Evolutionary conservation across 2,113 vertebrate genomes (phyloP).

Genomic region (Scortum barcoo): DNA sequence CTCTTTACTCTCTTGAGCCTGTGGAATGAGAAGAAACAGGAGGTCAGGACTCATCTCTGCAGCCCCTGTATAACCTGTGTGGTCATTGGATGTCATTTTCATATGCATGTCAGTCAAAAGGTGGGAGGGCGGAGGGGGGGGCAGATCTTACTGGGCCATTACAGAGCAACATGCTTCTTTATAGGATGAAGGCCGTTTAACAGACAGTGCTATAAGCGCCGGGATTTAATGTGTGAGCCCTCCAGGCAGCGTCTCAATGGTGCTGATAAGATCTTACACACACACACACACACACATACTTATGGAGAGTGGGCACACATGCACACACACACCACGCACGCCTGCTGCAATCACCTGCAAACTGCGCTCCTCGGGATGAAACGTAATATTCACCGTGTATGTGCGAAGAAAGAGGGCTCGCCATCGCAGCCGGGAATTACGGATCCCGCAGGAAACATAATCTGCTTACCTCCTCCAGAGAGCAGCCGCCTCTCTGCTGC

Average conservation of each 20-base stretch:
- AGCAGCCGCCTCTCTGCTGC: constrained; percentile 10
- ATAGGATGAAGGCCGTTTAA: not conserved
- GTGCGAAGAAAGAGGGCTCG: constrained; percentile 16
- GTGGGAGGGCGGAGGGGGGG: not conserved
- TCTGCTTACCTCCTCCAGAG: constrained; percentile 83
- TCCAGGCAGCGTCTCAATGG: constrained; percentile 19
- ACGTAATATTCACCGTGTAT: not conserved
- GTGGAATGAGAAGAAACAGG: constrained; percentile 5
- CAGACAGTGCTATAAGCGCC: constrained; percentile 1
- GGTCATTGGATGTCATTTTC: not conserved
- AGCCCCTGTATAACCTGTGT: not conserved
- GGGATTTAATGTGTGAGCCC: constrained; percentile 50
- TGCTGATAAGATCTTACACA: constrained; percentile 28
- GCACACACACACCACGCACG: not conserved
- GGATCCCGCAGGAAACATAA: constrained; percentile 74
- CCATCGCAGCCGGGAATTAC: constrained; percentile 59
- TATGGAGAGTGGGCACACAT: not conserved
- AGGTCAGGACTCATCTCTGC: not conserved
- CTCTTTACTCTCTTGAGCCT: constrained; percentile 39
- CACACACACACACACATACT: not conserved
- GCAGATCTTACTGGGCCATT: not conserved
- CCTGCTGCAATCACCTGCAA: not conserved
- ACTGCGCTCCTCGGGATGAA: not conserved
- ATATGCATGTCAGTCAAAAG: too few species aligned
- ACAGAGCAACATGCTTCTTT: not conserved